Evolutionary conservation across 2,797 vertebrate species (phyloP).

Genomic region (Chrosomus eos): DNA sequence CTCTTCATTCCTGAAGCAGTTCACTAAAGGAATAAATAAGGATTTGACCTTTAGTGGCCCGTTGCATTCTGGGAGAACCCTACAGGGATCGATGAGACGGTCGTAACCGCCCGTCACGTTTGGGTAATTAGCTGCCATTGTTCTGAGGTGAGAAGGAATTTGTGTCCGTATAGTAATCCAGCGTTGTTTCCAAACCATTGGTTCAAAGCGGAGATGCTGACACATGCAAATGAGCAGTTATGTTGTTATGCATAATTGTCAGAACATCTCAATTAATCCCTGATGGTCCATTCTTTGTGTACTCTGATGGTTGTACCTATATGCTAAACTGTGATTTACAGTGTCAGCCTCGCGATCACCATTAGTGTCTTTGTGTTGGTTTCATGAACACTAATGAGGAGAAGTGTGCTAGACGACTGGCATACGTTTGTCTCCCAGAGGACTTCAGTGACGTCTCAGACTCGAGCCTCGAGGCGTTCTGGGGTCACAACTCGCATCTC

Average conservation of each 20-base stretch:
- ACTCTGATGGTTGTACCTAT: neutral
- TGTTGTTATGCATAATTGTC: neutral
- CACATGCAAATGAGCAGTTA: slow-evolving; percentile 13
- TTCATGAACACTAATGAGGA: slow-evolving; percentile 29
- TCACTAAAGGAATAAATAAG: neutral
- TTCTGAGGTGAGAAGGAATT: slow-evolving; percentile 27
- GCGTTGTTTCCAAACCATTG: slow-evolving; percentile 11
- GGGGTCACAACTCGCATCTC: neutral
- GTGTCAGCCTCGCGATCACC: neutral
- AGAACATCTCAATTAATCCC: neutral
- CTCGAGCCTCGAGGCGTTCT: slow-evolving; percentile 54
- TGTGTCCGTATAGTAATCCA: neutral
- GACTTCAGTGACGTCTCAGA: slow-evolving; percentile 42
- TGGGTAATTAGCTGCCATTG: slow-evolving; percentile 15
- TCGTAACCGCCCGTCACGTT: neutral
- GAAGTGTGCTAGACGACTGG: slow-evolving; percentile 29
- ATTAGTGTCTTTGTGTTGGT: slow-evolving; percentile 5
- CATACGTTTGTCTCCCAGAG: slow-evolving; percentile 41
- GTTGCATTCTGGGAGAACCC: slow-evolving; percentile 9
- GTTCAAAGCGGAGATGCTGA: slow-evolving; percentile 21
- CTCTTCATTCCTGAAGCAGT: slow-evolving; percentile 39
- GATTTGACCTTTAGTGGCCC: slow-evolving; percentile 12
- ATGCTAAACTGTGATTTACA: neutral
- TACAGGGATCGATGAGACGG: slow-evolving; percentile 46
- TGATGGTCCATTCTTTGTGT: neutral